Percentiles rank a stretch among this genome's conserved stretches.
Conservation (phyloP, 2,888 invertebrate genomes). For the Dryobotodes eremita region DNA sequence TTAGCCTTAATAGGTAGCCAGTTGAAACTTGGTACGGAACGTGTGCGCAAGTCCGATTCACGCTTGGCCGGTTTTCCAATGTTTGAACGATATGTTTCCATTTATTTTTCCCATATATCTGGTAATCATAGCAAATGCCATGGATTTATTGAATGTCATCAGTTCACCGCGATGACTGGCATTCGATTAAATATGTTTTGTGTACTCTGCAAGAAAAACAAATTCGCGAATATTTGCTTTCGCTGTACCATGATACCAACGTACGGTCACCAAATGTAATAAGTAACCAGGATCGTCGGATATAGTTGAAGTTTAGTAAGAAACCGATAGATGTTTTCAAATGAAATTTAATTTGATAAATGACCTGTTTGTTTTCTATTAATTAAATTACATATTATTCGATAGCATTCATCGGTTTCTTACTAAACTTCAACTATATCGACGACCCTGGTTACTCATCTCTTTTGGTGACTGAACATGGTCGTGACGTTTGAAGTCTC, state of each 20-base stretch:
- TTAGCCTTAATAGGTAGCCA: not conserved
- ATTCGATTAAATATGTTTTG: constrained; percentile 37
- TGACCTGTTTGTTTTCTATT: no score
- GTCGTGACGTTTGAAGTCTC: constrained; percentile 16
- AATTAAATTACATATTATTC: no score
- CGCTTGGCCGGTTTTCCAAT: not conserved
- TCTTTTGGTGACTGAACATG: no score
- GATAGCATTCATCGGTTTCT: no score
- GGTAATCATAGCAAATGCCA: constrained; percentile 10
- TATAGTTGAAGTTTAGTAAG: no score
- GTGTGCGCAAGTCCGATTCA: not conserved
- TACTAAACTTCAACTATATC: no score
- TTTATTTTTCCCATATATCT: constrained; percentile 16
- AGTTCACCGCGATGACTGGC: constrained; percentile 27
- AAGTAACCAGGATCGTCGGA: no score
- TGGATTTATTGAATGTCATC: not conserved
- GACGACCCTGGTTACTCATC: no score
- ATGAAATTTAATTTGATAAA: no score
- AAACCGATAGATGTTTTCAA: no score
- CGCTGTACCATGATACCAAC: not conserved
- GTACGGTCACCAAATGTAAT: no score
- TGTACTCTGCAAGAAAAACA: constrained; percentile 11
- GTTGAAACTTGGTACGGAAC: not conserved
- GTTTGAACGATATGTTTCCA: not conserved
- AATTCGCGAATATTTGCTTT: constrained; percentile 17